These are phyloP conservation scores for Platygyra sinensis DNA, from an alignment of 64 coral and sea anemone species.

Conservation along the genomic window DNA sequence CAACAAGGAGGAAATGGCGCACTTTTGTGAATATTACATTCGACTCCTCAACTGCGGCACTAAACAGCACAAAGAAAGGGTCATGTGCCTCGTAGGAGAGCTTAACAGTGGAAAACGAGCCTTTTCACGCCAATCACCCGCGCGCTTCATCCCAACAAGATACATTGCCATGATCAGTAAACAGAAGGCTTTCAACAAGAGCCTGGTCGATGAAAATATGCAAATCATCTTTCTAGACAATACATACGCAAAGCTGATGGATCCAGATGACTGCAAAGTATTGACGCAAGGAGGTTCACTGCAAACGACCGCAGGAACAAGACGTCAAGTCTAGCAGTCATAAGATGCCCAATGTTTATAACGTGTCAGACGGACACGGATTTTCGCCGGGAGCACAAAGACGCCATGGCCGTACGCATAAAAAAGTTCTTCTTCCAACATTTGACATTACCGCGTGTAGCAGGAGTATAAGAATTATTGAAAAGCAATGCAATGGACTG, in stretches of 20 bases:
- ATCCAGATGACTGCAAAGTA: slow-evolving; percentile 36
- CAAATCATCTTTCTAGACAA: slow-evolving; percentile 30
- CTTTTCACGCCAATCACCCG: no score
- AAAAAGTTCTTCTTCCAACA: slow-evolving; percentile 12
- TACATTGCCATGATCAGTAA: no score
- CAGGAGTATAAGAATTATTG: not conserved
- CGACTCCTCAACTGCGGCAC: not conserved
- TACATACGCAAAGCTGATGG: not conserved
- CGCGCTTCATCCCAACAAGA: no score
- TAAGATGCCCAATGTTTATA: slow-evolving; percentile 41
- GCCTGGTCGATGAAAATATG: not conserved
- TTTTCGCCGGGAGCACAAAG: not conserved
- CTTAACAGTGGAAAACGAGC: no score
- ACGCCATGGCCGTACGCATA: not conserved
- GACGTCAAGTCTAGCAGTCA: not conserved
- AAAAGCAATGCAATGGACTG: not conserved
- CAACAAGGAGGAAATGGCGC: not conserved
- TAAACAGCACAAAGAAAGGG: slow-evolving; percentile 41
- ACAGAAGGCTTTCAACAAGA: no score
- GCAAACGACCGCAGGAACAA: slow-evolving; percentile 9
- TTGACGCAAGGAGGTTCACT: slow-evolving; percentile 17
- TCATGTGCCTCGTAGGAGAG: slow-evolving; percentile 25
- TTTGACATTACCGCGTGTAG: not conserved
- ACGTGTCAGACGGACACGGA: slow-evolving; percentile 30
- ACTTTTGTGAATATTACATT: slow-evolving; percentile 25